phyloP scores from a whole-genome alignment of 2,888 invertebrate genomes.

The Mongoloraphidia duomilia region DNA sequence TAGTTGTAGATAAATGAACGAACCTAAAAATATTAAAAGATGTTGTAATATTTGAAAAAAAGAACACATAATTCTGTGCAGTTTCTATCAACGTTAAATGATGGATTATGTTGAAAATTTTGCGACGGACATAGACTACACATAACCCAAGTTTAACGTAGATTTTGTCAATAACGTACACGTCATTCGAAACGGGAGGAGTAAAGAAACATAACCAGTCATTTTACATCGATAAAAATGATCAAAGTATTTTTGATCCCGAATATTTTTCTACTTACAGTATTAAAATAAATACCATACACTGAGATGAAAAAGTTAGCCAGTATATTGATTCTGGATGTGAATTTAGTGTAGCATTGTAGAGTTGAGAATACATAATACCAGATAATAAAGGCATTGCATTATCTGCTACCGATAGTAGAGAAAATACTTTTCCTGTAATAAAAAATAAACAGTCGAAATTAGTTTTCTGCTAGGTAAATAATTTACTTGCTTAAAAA shows the following conservation, averaged over 20 bases:
- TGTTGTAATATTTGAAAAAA: background rate
- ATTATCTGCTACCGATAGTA: constrained; percentile 67
- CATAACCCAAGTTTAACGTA: no score
- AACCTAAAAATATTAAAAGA: constrained; percentile 12
- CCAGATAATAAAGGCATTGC: constrained; percentile 64
- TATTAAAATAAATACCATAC: constrained; percentile 45
- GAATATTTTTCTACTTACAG: constrained; percentile 40
- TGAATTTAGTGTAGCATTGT: constrained; percentile 48
- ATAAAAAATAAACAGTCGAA: constrained; percentile 10
- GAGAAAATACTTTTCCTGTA: constrained; percentile 58
- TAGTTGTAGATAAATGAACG: constrained; percentile 15
- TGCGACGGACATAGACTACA: background rate
- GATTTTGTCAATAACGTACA: no score
- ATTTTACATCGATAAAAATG: background rate
- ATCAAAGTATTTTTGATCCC: background rate
- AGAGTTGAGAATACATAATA: constrained; percentile 55
- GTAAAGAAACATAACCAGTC: no score
- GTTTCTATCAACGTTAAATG: no score
- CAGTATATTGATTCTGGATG: constrained; percentile 50
- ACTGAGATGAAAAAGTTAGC: constrained; percentile 56
- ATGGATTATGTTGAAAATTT: background rate
- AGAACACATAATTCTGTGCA: background rate
- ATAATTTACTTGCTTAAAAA: background rate
- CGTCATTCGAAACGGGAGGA: no score
- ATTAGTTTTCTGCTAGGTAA: background rate